Conservation (phyloP, 2,797 vertebrate species). For the Mycteria americana region DNA sequence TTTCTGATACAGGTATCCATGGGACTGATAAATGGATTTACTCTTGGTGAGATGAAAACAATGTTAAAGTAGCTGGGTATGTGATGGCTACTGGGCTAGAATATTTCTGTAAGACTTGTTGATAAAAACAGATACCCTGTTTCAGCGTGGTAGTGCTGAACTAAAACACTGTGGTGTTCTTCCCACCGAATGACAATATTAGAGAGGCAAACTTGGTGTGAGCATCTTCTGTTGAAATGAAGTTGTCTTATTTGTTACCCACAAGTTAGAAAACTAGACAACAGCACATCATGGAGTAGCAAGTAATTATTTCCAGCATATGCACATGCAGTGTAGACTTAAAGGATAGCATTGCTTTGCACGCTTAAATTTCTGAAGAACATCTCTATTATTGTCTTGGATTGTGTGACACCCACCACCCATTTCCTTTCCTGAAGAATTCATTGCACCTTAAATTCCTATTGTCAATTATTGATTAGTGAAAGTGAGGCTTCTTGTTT, state of each 20-base stretch:
- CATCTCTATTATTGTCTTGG: neutral
- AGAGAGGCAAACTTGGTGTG: neutral
- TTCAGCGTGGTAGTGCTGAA: neutral
- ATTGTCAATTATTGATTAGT: neutral
- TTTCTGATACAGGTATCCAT: neutral
- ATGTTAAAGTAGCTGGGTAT: neutral
- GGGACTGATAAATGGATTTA: neutral
- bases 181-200: neutral
- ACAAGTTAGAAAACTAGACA: neutral
- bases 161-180: neutral
- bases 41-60: neutral
- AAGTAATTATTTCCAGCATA: neutral
- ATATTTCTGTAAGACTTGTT: neutral
- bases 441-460: neutral
- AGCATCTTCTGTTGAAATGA: neutral
- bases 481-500: neutral
- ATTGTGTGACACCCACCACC: neutral
- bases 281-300: neutral
- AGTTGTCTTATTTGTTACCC: neutral
- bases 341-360: neutral
- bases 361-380: neutral
- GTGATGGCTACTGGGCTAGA: neutral
- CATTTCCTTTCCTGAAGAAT: neutral
- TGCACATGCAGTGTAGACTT: neutral
- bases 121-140: neutral